These are phyloP conservation scores for Aleiodes testaceus DNA, from an alignment of 2,888 invertebrate genomes.

Conservation along the genomic window DNA sequence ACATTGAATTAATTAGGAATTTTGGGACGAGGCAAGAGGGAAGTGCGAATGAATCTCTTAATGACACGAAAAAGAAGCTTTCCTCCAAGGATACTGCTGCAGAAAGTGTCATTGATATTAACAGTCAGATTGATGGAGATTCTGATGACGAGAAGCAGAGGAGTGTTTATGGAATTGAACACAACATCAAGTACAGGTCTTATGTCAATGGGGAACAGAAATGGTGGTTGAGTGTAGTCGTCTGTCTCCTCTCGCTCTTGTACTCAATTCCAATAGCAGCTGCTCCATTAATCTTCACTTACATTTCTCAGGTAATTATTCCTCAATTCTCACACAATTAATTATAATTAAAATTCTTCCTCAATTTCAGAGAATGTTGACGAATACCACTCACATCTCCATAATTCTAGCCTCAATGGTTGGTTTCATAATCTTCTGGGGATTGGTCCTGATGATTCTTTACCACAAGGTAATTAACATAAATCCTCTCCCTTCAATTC, in stretches of 20 bases:
- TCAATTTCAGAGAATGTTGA: constrained; percentile 51
- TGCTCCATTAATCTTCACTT: constrained; percentile 54
- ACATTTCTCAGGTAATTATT: constrained; percentile 53
- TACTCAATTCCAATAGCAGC: constrained; percentile 56
- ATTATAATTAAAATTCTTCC: too few species aligned
- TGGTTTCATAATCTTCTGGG: constrained; percentile 53
- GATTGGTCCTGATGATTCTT: constrained; percentile 51
- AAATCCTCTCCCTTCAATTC: not conserved
- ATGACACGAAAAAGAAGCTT: not conserved
- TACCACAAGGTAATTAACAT: constrained; percentile 53
- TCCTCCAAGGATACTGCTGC: not conserved
- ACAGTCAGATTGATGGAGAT: constrained; percentile 12
- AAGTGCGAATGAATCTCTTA: not conserved
- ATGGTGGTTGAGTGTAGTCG: constrained; percentile 29
- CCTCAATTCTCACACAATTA: too few species aligned
- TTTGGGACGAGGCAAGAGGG: constrained; percentile 48
- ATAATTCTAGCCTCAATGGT: constrained; percentile 53
- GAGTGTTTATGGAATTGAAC: constrained; percentile 15
- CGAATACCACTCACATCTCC: constrained; percentile 48
- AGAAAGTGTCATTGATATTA: constrained; percentile 22
- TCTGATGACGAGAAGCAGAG: not conserved
- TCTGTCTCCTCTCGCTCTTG: constrained; percentile 46
- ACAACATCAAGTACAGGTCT: constrained; percentile 25
- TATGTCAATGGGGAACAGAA: constrained; percentile 20
- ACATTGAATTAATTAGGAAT: constrained; percentile 55